Percentiles rank a stretch among this genome's conserved stretches.
phyloP scores from a whole-genome alignment of 2,888 invertebrate species.

The Dryadula phaetusa region DNA sequence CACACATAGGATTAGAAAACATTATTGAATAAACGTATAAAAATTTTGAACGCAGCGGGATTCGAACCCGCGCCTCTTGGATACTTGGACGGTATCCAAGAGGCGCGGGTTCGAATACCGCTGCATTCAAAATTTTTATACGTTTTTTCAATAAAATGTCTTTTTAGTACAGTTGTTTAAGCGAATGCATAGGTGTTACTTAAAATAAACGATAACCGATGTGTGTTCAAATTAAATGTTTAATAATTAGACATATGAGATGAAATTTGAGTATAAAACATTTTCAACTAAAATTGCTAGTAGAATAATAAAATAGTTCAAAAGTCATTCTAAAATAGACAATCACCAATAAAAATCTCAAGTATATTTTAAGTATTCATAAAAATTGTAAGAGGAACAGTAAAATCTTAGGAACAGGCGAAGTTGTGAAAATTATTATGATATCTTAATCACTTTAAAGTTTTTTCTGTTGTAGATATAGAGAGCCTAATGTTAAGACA shows the following conservation, averaged over 20 bases:
- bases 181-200: no score
- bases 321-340: not conserved
- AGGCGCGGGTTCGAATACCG: no score
- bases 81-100: no score
- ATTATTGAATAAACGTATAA: no score
- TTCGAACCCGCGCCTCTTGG: no score
- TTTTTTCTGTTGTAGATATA: not conserved
- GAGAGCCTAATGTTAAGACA: not conserved
- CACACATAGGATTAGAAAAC: no score
- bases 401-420: not conserved
- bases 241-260: not conserved
- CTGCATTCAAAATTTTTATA: no score
- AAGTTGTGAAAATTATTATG: not conserved
- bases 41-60: no score
- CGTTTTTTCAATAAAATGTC: not conserved
- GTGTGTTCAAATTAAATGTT: not conserved
- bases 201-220: not conserved
- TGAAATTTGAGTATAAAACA: no score
- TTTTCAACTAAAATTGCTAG: no score
- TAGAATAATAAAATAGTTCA: not conserved
- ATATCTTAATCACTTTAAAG: not conserved
- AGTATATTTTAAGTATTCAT: constrained; percentile 11
- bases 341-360: not conserved
- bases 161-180: not conserved
- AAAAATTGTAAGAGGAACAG: constrained; percentile 13